These are phyloP conservation scores for Podilymbus podiceps DNA, from an alignment of 2,113 vertebrate species.

Conservation along the genomic window DNA sequence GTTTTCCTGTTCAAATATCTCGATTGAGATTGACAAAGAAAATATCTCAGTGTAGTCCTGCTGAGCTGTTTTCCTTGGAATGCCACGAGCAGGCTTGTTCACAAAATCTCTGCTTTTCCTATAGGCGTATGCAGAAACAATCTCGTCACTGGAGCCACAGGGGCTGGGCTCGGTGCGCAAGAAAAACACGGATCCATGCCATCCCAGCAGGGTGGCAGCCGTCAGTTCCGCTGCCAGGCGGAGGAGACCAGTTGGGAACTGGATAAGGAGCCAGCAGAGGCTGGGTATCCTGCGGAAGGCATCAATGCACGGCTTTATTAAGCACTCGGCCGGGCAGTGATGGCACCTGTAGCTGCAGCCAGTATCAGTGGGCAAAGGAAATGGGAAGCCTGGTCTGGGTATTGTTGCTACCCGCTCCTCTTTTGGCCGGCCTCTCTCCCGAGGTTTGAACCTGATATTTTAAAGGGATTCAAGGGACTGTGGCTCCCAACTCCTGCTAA, in stretches of 20 bases:
- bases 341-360: not conserved
- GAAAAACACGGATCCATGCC: constrained; percentile 56
- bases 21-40: constrained; percentile 67
- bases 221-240: constrained; percentile 39
- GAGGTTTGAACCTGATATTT: not conserved
- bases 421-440: not conserved
- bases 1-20: constrained; percentile 59
- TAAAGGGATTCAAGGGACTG: not conserved
- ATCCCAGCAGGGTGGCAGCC: constrained; percentile 61
- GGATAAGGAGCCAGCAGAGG: constrained; percentile 15
- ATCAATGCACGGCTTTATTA: not conserved
- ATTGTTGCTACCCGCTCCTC: not conserved
- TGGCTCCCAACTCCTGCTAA: not conserved
- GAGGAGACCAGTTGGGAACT: constrained; percentile 30
- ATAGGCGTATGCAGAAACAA: constrained; percentile 70
- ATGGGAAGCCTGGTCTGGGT: not conserved
- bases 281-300: not conserved
- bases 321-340: not conserved
- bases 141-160: constrained; percentile 47
- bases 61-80: constrained; percentile 75
- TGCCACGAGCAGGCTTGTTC: constrained; percentile 52
- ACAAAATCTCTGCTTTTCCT: constrained; percentile 72
- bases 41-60: constrained; percentile 59
- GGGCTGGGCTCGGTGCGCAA: constrained; percentile 51
- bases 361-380: not conserved